phyloP scores from a whole-genome alignment of 2,797 vertebrate genomes.

The Syncerus caffer region DNA sequence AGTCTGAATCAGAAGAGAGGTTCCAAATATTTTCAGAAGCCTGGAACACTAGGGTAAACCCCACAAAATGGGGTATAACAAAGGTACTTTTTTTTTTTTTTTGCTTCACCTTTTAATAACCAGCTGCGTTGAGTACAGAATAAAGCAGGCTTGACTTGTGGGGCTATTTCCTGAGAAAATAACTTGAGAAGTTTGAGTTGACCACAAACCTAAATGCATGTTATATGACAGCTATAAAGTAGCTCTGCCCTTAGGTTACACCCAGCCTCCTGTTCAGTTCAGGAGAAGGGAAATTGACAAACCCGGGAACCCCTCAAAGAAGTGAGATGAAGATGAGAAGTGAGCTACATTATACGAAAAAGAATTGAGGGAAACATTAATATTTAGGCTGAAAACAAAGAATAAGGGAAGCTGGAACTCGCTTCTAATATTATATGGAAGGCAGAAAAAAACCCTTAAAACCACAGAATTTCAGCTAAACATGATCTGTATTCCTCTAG shows the following conservation, averaged over 20 bases:
- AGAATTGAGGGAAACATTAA: background rate
- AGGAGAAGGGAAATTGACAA: background rate
- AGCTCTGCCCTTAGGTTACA: background rate
- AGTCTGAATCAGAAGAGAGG: background rate
- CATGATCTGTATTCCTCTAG: constrained; percentile 13
- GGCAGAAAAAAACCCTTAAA: background rate
- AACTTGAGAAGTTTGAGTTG: background rate
- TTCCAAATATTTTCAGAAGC: background rate
- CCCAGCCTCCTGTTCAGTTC: background rate
- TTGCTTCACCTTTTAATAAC: constrained; percentile 14
- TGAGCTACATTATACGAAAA: background rate
- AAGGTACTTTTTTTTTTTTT: background rate
- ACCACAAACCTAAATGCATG: background rate
- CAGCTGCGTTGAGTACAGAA: background rate
- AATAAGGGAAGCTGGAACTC: background rate
- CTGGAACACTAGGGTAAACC: background rate
- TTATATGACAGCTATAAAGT: background rate
- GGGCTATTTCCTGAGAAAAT: constrained; percentile 46
- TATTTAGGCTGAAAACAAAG: background rate
- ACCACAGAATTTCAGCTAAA: constrained; percentile 19
- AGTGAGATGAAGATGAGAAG: background rate
- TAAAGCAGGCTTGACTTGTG: background rate
- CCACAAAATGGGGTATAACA: background rate
- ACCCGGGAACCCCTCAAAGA: background rate
- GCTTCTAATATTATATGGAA: background rate